Base-by-base conservation (phyloP, 2,113 vertebrate genomes). In the Megaceryle maxima region DNA sequence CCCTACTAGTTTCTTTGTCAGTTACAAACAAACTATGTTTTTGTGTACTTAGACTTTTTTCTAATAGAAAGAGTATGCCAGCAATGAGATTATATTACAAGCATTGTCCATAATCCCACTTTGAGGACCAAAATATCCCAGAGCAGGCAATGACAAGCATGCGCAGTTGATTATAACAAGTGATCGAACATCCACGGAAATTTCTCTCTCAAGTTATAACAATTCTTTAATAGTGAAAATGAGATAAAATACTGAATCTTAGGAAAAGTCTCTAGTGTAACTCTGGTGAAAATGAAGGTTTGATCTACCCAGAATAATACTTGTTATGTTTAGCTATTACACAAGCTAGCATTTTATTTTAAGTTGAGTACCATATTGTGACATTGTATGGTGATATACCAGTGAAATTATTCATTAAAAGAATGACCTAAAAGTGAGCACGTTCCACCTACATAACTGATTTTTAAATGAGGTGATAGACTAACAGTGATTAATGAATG, bases 401-500 rank as follows among this genome's bases (percentile, higher is more conserved):
- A 82, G 24, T 26, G 46, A 75, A 79, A 84, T 73, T 87, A 75
- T 66, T 88, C 33, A 86, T 73, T 84, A 57, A 64, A 94, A 68
- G 22, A 84, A 72, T 76, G 19, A 83, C 50, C 57, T 73, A 78
- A 75, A 84, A 91, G 25, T 44, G 21, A 95, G 53, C n/a, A 29
- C 25, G 26, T 75, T 90, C 90, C 53, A 83, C 56, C 43, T 57
- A 19, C 1, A 6, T 57, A 90, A 66, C 69, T 76, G 83, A 66
- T 88, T 94, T 93, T 87, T 72, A 92, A 90, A 84, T 69, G 37
- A 89, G 67, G 41, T 73, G 79, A 77, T 33, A 78, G 57, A 69
- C 50, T 62, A 89, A 76, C 25, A 69, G 21, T 92, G 77, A 89
- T 84, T 93, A 90, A 73, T 69, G 41, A 57, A 55, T 50, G 41